Conservation (phyloP, 2,797 vertebrate genomes). For the Sebastes hubbsi region DNA sequence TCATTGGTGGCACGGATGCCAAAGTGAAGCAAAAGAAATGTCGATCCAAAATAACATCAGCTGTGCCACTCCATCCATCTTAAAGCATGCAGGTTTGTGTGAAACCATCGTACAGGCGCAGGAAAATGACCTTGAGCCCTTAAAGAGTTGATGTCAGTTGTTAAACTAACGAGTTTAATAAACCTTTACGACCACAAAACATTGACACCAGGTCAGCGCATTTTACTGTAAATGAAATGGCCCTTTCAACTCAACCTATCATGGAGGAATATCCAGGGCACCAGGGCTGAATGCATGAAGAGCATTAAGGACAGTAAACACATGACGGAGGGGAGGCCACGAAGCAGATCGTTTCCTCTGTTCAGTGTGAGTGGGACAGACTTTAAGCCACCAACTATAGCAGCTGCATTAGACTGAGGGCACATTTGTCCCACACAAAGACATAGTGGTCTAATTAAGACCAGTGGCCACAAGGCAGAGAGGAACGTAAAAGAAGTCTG, state of each 20-base stretch:
- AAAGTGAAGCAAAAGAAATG: neutral
- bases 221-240: neutral
- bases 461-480: constrained; percentile 26
- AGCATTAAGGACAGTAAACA: constrained; percentile 54
- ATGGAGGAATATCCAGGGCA: neutral
- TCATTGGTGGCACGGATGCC: neutral
- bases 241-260: neutral
- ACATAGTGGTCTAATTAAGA: constrained; percentile 59
- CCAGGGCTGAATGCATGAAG: neutral
- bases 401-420: constrained; percentile 25
- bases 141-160: neutral
- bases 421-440: constrained; percentile 50
- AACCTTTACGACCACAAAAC: neutral
- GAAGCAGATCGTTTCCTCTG: constrained; percentile 35
- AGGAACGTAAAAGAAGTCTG: constrained; percentile 5
- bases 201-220: neutral
- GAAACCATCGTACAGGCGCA: neutral
- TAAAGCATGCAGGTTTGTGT: neutral
- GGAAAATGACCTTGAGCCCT: neutral
- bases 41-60: neutral
- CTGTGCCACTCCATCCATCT: neutral
- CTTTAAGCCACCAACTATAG: neutral
- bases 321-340: constrained; percentile 27
- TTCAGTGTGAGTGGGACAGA: constrained; percentile 28
- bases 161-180: neutral